Evolutionary conservation across 2,113 vertebrate genomes (phyloP).

Genomic region (Bubo scandiacus): DNA sequence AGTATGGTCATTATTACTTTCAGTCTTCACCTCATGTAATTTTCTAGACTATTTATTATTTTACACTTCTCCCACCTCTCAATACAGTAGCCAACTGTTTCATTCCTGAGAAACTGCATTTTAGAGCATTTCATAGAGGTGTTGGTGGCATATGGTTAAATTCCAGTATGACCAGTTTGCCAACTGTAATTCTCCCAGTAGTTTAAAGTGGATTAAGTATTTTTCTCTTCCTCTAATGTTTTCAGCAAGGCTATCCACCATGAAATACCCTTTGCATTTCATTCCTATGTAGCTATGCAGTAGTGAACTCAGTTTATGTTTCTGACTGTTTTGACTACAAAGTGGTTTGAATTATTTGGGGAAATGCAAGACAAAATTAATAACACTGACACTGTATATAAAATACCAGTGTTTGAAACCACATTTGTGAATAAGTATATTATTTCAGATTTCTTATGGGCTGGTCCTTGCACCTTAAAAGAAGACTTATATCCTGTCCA

Average conservation of each 20-base stretch:
- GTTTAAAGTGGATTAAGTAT: constrained; percentile 34
- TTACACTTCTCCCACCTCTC: background rate
- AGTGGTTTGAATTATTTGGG: constrained; percentile 48
- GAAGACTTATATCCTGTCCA: constrained; percentile 16
- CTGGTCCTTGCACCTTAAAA: constrained; percentile 4
- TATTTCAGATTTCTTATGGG: constrained; percentile 51
- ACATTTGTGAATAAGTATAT: constrained; percentile 59
- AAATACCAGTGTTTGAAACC: constrained; percentile 51
- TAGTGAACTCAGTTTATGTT: constrained; percentile 44
- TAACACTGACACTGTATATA: constrained; percentile 62
- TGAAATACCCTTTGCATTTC: constrained; percentile 29
- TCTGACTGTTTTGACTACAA: constrained; percentile 61
- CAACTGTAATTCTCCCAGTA: constrained; percentile 29
- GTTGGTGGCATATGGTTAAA: constrained; percentile 38
- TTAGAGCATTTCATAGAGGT: constrained; percentile 11
- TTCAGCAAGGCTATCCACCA: background rate
- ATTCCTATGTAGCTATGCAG: background rate
- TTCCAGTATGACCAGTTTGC: constrained; percentile 40
- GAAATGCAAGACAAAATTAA: constrained; percentile 58
- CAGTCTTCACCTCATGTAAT: background rate
- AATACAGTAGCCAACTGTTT: constrained; percentile 26
- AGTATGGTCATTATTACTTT: background rate
- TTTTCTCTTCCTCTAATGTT: constrained; percentile 9
- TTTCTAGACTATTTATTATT: constrained; percentile 25
- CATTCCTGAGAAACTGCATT: constrained; percentile 3